Conservation (phyloP, 2,888 invertebrate genomes). For the Tyria jacobaeae region DNA sequence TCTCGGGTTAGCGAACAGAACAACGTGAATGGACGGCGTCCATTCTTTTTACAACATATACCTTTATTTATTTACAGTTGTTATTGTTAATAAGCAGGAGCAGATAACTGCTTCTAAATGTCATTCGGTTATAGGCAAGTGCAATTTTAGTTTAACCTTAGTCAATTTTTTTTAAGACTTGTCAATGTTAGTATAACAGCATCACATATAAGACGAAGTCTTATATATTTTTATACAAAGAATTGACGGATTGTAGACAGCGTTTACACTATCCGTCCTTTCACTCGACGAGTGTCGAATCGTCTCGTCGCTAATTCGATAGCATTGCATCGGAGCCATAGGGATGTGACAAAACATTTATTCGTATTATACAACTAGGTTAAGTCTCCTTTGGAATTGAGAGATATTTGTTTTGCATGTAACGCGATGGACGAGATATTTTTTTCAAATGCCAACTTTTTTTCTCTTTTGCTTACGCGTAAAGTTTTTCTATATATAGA, state of each 20-base stretch:
- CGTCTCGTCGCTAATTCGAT: slow-evolving; percentile 54
- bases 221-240: slow-evolving; percentile 22
- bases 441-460: slow-evolving; percentile 60
- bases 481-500: slow-evolving; percentile 74
- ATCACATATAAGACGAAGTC: slow-evolving; percentile 33
- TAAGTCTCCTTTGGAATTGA: slow-evolving; percentile 83
- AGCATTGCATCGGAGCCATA: slow-evolving; percentile 74
- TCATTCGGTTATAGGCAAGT: slow-evolving; percentile 23
- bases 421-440: slow-evolving; percentile 75
- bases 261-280: slow-evolving; percentile 20
- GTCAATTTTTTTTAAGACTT: slow-evolving; percentile 29
- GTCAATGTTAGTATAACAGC: slow-evolving; percentile 23
- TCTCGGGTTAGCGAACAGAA: slow-evolving; percentile 50
- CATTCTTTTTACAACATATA: slow-evolving; percentile 21
- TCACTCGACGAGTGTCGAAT: slow-evolving; percentile 17
- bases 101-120: slow-evolving; percentile 7
- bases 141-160: slow-evolving; percentile 28
- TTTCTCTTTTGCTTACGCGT: slow-evolving; percentile 71
- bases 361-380: slow-evolving; percentile 80
- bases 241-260: slow-evolving; percentile 24
- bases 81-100: slow-evolving; percentile 14
- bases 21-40: slow-evolving; percentile 23
- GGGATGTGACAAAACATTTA: slow-evolving; percentile 80
- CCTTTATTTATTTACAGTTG: slow-evolving; percentile 21
- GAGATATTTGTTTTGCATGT: slow-evolving; percentile 75